Conservation (phyloP, 2,888 invertebrate species). For the Phyllotreta cruciferae region DNA sequence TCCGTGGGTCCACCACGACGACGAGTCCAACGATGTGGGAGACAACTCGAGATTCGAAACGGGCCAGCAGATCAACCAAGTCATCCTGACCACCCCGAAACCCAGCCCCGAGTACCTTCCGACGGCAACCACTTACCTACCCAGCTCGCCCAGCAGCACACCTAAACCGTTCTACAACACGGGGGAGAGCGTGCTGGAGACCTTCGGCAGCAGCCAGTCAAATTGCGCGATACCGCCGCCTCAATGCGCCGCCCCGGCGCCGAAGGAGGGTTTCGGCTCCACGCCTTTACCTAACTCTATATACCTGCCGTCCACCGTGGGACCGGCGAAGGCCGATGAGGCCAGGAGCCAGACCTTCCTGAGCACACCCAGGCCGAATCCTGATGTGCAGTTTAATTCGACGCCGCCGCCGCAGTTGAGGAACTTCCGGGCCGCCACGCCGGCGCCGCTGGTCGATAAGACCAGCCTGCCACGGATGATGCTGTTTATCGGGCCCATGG, state of each 20-base stretch:
- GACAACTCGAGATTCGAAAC: constrained; percentile 10
- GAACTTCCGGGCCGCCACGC: not conserved
- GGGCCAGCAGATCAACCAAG: not conserved
- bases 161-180: constrained; percentile 1
- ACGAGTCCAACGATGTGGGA: constrained; percentile 5
- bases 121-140: constrained; percentile 14
- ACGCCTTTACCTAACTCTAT: not conserved
- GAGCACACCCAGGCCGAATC: constrained; percentile 20
- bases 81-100: constrained; percentile 18
- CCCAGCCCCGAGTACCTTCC: constrained; percentile 14
- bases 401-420: constrained; percentile 7
- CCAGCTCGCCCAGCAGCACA: constrained; percentile 10
- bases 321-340: not conserved
- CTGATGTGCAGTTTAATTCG: constrained; percentile 21
- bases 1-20: constrained; percentile 43
- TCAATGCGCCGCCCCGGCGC: not conserved
- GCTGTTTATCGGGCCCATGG: not conserved
- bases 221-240: not conserved
- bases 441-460: not conserved
- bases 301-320: not conserved
- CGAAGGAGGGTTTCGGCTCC: not conserved
- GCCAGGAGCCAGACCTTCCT: not conserved
- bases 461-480: not conserved
- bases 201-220: not conserved
- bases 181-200: constrained; percentile 2